Conservation (phyloP, 1,140 invertebrate genomes). For the Lepidostoma basale region DNA sequence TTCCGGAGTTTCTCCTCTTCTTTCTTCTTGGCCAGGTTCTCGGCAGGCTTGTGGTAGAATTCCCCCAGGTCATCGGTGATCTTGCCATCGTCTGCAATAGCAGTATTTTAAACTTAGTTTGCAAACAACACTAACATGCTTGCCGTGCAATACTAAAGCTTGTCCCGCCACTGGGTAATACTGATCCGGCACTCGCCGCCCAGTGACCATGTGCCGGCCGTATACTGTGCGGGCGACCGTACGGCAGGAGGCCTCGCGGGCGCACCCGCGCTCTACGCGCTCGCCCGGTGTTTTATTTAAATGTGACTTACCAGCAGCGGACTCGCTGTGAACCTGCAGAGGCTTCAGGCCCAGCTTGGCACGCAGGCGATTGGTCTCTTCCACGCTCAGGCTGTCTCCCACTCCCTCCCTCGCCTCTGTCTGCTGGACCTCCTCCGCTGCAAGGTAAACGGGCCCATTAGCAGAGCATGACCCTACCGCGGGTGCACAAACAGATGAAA, state of each 20-base stretch:
- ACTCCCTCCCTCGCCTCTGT: constrained; percentile 69
- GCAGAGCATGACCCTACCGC: too few species aligned
- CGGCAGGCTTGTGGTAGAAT: constrained; percentile 91
- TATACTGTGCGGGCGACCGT: neutral
- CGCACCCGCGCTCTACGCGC: neutral
- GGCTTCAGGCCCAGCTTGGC: constrained; percentile 94
- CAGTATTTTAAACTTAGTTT: neutral
- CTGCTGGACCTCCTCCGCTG: constrained; percentile 55
- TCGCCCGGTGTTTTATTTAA: neutral
- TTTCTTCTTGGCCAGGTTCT: constrained; percentile 78
- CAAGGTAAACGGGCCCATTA: constrained; percentile 5
- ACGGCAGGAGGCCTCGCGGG: neutral
- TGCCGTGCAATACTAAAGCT: neutral
- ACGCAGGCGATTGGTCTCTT: constrained; percentile 90
- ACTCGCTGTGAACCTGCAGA: constrained; percentile 70
- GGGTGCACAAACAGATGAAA: too few species aligned
- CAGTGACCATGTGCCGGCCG: neutral
- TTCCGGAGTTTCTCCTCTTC: constrained; percentile 83
- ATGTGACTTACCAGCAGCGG: constrained; percentile 22
- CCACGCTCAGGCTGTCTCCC: constrained; percentile 47
- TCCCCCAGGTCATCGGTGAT: constrained; percentile 84
- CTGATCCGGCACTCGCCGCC: neutral
- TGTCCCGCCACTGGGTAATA: constrained; percentile 27
- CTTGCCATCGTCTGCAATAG: constrained; percentile 54
- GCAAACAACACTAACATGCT: neutral